Percentiles rank a stretch among this genome's conserved stretches.
Conservation (phyloP, 2,797 vertebrate genomes). For the Macroramphosus scolopax region DNA sequence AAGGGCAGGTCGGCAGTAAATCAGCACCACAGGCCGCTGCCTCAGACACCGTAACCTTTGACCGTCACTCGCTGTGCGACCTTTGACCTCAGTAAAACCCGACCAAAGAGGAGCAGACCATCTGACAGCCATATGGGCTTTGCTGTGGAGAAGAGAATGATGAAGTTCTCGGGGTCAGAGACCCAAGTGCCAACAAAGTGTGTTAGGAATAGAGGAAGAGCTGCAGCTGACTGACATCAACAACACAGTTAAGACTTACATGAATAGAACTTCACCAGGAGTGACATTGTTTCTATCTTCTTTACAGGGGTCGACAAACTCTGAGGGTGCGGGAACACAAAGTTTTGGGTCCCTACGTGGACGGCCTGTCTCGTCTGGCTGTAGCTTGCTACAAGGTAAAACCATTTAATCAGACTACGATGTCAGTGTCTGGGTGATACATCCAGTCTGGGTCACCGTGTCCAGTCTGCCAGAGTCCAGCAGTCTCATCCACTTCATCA, state of each 20-base stretch:
- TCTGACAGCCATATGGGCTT: conserved; percentile 72
- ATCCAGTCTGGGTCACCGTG: background rate
- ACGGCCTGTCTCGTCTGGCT: conserved; percentile 94
- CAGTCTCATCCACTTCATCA: background rate
- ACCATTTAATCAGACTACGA: too few species aligned
- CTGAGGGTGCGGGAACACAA: conserved; percentile 95
- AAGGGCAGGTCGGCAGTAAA: conserved; percentile 66
- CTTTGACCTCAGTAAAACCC: conserved; percentile 58
- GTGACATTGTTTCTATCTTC: conserved; percentile 8
- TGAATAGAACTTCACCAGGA: background rate
- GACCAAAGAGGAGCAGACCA: conserved; percentile 51
- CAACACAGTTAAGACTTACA: conserved; percentile 1
- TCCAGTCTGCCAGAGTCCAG: background rate
- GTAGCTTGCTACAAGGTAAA: conserved; percentile 93
- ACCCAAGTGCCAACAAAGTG: conserved; percentile 13
- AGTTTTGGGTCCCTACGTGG: conserved; percentile 95
- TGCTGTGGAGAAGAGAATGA: conserved; percentile 40
- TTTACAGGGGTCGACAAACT: conserved; percentile 86
- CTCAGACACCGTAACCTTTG: conserved; percentile 58
- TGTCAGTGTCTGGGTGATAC: background rate
- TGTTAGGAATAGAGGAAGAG: too few species aligned
- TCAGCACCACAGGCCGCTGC: conserved; percentile 50
- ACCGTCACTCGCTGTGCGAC: conserved; percentile 41
- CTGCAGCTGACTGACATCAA: background rate
- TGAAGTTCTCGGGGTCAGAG: conserved; percentile 50